Evolutionary conservation across 2,797 vertebrate genomes (phyloP), one percentile per base, ranked within the genome.

Genomic region (Picus viridis): DNA sequence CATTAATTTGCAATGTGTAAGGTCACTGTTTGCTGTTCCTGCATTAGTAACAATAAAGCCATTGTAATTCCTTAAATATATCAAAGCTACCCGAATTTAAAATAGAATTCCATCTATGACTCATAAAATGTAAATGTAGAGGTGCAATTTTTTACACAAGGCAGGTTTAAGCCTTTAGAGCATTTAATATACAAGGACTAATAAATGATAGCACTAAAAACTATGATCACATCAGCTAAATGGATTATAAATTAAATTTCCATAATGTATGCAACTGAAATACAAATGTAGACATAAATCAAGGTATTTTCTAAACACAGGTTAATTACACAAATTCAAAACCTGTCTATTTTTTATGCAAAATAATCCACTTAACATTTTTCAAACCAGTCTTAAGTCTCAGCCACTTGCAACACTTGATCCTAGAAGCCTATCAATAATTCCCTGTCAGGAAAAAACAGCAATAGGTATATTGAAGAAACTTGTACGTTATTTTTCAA

Each of bases 221-320:
- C 98, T 98, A 98, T 97, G 98, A 98, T 97, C 98, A 97, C 99
- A 99, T 99, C 99, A 99, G 99, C 98, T 99, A 99, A 99, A 99
- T 99, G 99, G 99, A 99, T 99, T 99, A 99, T 99, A 99, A 99
- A 99, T 99, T 99, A 98, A 99, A 99, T 99, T 98, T 99, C 99
- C 99, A 99, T 99, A 99, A 99, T 99, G 98, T 97, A 99, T 98
- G 98, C 98, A 99, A 98, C 98, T 97, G 98, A 98, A 99, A 99
- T 98, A 99, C 98, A 98, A 98, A 99, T 96, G 88, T 96, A 76
- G 96, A 95, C 98, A 98, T 99, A 99, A 99, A 99, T 99, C 99
- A 99, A 96, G 64, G 98, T 98, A 98, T 98, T 99, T 99, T 99
- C 99, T 99, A 99, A 99, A 99, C 99, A 99, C 98, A 98, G 99